These are phyloP conservation scores for Stegostoma tigrinum DNA, from an alignment of 2,113 vertebrate species.

Conservation along the genomic window DNA sequence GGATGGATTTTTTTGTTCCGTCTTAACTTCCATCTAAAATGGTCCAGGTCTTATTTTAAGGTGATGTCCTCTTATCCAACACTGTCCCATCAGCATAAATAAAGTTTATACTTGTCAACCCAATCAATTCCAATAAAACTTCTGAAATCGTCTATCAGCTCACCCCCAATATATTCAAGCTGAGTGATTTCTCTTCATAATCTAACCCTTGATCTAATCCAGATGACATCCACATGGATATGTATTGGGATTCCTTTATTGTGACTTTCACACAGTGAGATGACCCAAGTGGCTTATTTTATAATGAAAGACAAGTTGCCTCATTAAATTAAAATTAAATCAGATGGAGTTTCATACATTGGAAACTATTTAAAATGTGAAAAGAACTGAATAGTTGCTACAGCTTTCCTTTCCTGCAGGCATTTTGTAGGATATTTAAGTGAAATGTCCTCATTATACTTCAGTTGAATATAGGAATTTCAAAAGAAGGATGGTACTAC, in stretches of 20 bases:
- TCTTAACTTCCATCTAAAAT: neutral
- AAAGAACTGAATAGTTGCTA: neutral
- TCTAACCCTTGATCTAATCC: neutral
- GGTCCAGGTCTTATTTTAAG: neutral
- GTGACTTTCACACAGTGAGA: neutral
- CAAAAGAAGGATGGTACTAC: neutral
- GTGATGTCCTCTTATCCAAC: neutral
- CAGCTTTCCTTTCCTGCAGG: neutral
- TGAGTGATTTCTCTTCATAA: neutral
- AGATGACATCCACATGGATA: neutral
- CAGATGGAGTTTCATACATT: neutral
- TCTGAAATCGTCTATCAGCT: neutral
- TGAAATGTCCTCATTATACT: neutral
- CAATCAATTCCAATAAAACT: neutral
- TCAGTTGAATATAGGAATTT: neutral
- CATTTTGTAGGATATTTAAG: neutral
- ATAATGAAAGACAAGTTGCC: neutral
- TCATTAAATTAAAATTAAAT: neutral
- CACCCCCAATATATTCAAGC: neutral
- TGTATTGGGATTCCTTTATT: neutral
- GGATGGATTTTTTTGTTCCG: no score
- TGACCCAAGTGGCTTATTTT: neutral
- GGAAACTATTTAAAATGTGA: neutral
- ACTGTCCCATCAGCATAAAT: neutral
- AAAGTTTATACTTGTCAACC: neutral